Evolutionary conservation across 1,140 invertebrate genomes (phyloP).

Genomic region (Magallana angulata): DNA sequence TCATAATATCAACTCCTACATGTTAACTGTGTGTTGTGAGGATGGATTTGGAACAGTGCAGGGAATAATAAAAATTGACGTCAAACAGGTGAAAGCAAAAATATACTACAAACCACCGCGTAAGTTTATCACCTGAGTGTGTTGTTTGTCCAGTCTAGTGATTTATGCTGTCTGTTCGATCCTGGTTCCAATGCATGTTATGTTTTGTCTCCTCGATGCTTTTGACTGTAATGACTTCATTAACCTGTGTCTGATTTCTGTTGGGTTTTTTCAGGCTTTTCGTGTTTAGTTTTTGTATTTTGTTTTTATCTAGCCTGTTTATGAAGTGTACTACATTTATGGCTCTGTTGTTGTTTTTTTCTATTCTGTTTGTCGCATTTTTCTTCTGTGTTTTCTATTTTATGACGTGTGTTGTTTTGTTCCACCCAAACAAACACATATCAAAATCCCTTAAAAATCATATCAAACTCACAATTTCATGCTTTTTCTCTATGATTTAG

Average conservation of each 20-base stretch:
- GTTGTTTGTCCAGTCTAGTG: not conserved
- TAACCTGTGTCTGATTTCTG: not conserved
- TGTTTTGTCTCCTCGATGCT: too few relatives aligned
- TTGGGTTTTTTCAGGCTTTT: too few relatives aligned
- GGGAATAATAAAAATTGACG: not conserved
- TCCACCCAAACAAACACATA: too few relatives aligned
- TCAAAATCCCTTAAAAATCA: too few relatives aligned
- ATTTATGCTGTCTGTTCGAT: not conserved
- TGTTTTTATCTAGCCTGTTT: not conserved
- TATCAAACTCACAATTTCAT: too few relatives aligned
- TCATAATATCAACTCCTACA: constrained; percentile 27
- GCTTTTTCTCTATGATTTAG: too few relatives aligned
- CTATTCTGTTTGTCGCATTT: too few relatives aligned
- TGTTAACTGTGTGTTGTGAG: constrained; percentile 37
- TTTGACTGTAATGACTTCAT: not conserved
- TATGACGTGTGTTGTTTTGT: too few relatives aligned
- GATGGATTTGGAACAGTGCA: constrained; percentile 20
- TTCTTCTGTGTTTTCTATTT: too few relatives aligned
- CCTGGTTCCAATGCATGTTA: not conserved
- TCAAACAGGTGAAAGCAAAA: not conserved
- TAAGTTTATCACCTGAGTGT: not conserved
- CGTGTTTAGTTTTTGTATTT: too few relatives aligned
- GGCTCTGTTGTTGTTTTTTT: not conserved
- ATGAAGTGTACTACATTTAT: not conserved
- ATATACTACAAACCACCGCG: constrained; percentile 2